Evolutionary conservation across 2,888 invertebrate genomes (phyloP).

Genomic region (Odontocerum albicorne): DNA sequence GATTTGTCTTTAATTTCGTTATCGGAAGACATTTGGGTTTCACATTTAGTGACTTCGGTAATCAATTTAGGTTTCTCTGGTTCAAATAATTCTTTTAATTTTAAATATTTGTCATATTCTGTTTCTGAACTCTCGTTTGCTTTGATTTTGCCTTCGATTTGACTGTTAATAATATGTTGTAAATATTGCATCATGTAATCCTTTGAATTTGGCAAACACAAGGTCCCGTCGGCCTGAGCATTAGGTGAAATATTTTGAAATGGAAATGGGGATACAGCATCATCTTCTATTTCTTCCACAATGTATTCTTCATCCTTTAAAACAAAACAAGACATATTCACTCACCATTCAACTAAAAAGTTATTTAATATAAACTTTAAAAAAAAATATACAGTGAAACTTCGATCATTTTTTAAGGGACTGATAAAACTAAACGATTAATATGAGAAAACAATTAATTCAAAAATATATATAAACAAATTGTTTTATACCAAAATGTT

Average conservation of each 20-base stretch:
- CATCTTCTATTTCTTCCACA: conserved; percentile 56
- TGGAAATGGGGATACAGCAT: conserved; percentile 51
- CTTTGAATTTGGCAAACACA: conserved; percentile 20
- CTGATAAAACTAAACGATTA: no score
- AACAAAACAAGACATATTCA: no score
- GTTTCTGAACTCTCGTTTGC: conserved; percentile 1
- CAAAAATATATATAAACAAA: no score
- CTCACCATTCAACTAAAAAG: no score
- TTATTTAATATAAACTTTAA: no score
- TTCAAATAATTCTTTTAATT: conserved; percentile 29
- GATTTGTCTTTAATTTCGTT: conserved; percentile 35
- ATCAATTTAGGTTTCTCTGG: no score
- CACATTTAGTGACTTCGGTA: no score
- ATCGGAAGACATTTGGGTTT: neutral
- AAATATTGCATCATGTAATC: conserved; percentile 29
- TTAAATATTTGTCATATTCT: conserved; percentile 27
- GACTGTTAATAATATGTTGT: conserved; percentile 13
- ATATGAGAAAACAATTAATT: no score
- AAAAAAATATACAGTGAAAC: no score
- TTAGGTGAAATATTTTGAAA: conserved; percentile 51
- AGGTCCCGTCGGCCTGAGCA: conserved; percentile 47
- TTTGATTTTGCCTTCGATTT: conserved; percentile 4
- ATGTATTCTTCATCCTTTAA: conserved; percentile 55
- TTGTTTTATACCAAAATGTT: no score
- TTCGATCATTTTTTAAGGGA: no score